Evolutionary conservation across 2,888 invertebrate species (phyloP), one percentile per base, ranked within the genome.

Genomic region (Phytoseiulus persimilis): DNA sequence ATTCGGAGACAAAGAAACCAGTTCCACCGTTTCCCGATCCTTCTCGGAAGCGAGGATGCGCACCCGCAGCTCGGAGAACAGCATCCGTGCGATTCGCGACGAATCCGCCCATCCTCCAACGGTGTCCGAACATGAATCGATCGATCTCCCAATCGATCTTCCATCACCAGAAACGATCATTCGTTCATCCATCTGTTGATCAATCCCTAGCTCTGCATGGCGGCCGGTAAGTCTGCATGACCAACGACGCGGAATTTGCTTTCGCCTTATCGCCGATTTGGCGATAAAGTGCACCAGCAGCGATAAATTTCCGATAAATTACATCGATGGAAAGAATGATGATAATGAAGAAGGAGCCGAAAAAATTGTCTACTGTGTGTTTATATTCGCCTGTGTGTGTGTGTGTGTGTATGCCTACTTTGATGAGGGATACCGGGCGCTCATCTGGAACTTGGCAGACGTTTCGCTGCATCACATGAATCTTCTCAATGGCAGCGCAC

Each of bases 321-420:
- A 65, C 65, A 65, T 65, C 65, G 65, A 65, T 65, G 14, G 65
- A 28, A 28, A 65, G 65, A 65, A 65, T 65, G 65, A 65, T 65
- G 65, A 65, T 65, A 65, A 65, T 65, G 65, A 65, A 65, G 65
- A 65, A 65, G 65, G 65, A 65, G 65, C 65, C 65, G 65, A 65
- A 65, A 65, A 65, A 65, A 65, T 65, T 65, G 65, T 65, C 65
- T 65, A 65, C 65, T 65, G 65, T 65, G 65, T 65, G 65, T 65
- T 65, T 65, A 65, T 65, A 65, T 65, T 14, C 65, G 65, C n/a
- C n/a, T n/a, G n/a, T n/a, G n/a, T n/a, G n/a, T n/a, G n/a, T 65
- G 65, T 65, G 23, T 65, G 65, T 65, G 23, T 65, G 11, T 65
- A 65, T 65, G 65, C 65, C 28, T 28, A 65, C 28, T 11, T 65